These are phyloP conservation scores for Sphecodes monilicornis DNA, from an alignment of 2,888 invertebrate species.

Conservation along the genomic window DNA sequence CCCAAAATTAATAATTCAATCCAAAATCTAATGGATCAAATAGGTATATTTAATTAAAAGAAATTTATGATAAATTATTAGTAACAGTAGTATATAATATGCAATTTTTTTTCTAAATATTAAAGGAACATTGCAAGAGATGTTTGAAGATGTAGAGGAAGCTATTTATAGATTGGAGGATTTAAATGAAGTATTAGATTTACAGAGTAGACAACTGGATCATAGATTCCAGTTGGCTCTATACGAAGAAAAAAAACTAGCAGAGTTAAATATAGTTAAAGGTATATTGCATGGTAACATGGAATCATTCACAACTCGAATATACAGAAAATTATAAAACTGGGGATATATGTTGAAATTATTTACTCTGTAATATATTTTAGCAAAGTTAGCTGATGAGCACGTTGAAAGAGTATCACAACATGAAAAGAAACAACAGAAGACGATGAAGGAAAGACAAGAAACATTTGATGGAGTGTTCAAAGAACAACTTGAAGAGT, in stretches of 20 bases:
- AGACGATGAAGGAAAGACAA: constrained; percentile 88
- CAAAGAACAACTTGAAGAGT: constrained; percentile 88
- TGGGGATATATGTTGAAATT: neutral
- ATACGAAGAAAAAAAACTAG: constrained; percentile 90
- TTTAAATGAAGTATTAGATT: constrained; percentile 89
- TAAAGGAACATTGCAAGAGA: constrained; percentile 85
- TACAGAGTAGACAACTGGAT: constrained; percentile 90
- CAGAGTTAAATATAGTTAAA: constrained; percentile 85
- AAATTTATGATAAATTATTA: neutral
- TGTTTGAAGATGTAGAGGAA: constrained; percentile 88
- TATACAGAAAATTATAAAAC: neutral
- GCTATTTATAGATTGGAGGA: constrained; percentile 89
- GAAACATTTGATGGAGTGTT: constrained; percentile 90
- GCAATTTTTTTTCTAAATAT: neutral
- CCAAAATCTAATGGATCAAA: constrained; percentile 84
- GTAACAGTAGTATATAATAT: neutral
- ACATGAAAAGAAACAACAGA: constrained; percentile 86
- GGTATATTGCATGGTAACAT: constrained; percentile 84
- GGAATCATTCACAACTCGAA: neutral
- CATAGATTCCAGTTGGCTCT: constrained; percentile 90
- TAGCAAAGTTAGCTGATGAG: constrained; percentile 86
- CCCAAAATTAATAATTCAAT: constrained; percentile 85
- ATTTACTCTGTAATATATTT: constrained; percentile 62
- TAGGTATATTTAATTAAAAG: constrained; percentile 77
- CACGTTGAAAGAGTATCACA: constrained; percentile 87